Percentiles rank a stretch among this genome's conserved stretches.
These are phyloP conservation scores for Laticauda colubrina DNA, from an alignment of 2,113 vertebrate species.

Conservation along the genomic window DNA sequence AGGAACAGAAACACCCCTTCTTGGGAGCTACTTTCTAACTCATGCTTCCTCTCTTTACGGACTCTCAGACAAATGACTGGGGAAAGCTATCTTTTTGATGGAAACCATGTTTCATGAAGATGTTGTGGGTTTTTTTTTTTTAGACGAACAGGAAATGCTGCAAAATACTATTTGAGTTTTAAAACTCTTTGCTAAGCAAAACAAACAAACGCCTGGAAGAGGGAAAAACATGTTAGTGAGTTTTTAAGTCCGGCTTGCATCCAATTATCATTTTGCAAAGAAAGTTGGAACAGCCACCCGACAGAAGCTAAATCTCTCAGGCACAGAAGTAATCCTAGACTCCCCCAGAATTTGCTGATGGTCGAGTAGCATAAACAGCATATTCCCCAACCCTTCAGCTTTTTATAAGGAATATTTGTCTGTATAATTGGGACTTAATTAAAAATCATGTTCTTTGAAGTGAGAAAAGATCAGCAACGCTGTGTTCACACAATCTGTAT, in stretches of 20 bases:
- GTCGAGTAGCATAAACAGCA: background rate
- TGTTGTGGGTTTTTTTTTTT: background rate
- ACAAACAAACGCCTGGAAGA: background rate
- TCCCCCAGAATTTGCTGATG: background rate
- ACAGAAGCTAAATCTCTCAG: background rate
- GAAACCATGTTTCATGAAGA: background rate
- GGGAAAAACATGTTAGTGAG: background rate
- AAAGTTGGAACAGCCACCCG: background rate
- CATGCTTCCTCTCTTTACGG: fast-evolving
- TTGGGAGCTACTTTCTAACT: background rate
- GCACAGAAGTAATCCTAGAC: background rate
- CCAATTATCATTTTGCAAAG: background rate
- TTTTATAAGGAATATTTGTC: background rate
- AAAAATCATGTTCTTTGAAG: background rate
- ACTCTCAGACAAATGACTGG: background rate
- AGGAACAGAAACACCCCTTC: background rate
- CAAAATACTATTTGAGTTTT: background rate
- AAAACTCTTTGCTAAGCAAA: background rate
- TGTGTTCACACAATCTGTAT: background rate
- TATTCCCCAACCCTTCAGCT: background rate
- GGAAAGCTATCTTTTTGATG: background rate
- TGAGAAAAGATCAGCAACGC: background rate
- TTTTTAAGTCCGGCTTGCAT: background rate
- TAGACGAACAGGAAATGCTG: background rate
- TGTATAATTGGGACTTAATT: background rate